phyloP scores from a whole-genome alignment of 1,140 invertebrate genomes.

The Hycleus phaleratus region DNA sequence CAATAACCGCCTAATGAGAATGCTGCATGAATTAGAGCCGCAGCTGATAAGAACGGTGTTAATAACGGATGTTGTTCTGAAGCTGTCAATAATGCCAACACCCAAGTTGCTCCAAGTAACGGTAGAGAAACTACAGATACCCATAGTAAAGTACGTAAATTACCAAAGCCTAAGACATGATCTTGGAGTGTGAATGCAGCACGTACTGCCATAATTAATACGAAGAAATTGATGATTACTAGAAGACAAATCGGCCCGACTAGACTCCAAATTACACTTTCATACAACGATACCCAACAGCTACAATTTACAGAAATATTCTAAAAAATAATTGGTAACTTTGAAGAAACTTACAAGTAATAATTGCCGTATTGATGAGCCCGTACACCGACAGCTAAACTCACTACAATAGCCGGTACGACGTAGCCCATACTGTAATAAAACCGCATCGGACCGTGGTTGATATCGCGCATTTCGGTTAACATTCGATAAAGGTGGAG shows the following conservation, averaged over 20 bases:
- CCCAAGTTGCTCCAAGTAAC: slow-evolving; percentile 70
- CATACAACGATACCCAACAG: slow-evolving; percentile 91
- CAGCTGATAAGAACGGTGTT: slow-evolving; percentile 62
- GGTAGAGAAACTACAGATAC: slow-evolving; percentile 71
- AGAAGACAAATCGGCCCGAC: slow-evolving; percentile 76
- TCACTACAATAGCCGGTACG: slow-evolving; percentile 86
- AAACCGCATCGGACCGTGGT: slow-evolving; percentile 89
- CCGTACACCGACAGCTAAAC: slow-evolving; percentile 81
- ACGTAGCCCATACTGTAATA: slow-evolving; percentile 94
- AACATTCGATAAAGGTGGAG: slow-evolving; percentile 91
- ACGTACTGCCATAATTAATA: slow-evolving; percentile 75
- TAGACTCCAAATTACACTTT: slow-evolving; percentile 84
- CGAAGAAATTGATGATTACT: slow-evolving; percentile 68
- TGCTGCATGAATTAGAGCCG: slow-evolving; percentile 63
- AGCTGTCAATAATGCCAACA: slow-evolving; percentile 69
- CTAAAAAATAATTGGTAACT: too few species aligned
- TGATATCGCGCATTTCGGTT: slow-evolving; percentile 92
- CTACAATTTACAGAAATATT: slow-evolving; percentile 41
- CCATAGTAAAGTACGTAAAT: slow-evolving; percentile 76
- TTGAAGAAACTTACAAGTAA: slow-evolving; percentile 67
- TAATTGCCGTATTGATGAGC: slow-evolving; percentile 94
- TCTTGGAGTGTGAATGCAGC: slow-evolving; percentile 88
- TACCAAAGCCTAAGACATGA: slow-evolving; percentile 83
- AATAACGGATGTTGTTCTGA: slow-evolving; percentile 67
- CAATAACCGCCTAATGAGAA: slow-evolving; percentile 79